These are phyloP conservation scores for Corythaeola cristata DNA, from an alignment of 2,113 vertebrate species.

Conservation along the genomic window DNA sequence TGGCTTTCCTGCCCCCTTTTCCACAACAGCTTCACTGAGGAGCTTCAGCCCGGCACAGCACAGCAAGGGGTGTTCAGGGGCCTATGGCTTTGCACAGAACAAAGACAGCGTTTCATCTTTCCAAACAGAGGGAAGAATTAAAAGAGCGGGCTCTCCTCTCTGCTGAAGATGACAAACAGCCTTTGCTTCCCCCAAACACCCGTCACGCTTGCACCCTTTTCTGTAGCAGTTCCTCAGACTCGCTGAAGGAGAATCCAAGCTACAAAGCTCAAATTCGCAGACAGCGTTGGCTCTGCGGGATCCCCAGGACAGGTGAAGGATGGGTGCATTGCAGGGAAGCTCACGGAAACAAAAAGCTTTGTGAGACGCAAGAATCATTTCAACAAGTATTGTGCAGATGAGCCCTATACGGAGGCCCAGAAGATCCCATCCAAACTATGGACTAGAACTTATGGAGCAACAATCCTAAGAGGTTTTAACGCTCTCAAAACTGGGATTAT, in stretches of 20 bases:
- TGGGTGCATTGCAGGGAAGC: too few species aligned
- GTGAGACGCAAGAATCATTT: neutral
- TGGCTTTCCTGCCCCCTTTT: neutral
- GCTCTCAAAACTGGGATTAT: neutral
- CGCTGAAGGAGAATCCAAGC: neutral
- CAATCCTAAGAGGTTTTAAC: neutral
- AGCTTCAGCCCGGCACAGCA: neutral
- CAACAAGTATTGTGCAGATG: neutral
- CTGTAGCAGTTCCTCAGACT: neutral
- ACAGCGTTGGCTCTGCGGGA: rapidly evolving
- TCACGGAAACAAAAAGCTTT: neutral
- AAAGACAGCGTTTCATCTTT: neutral
- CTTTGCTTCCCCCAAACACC: neutral
- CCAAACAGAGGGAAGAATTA: neutral
- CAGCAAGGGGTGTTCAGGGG: neutral
- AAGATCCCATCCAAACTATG: neutral
- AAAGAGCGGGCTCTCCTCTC: neutral
- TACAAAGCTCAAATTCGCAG: neutral
- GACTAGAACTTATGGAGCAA: neutral
- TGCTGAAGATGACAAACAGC: neutral
- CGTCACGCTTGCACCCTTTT: neutral
- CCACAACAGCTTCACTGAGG: neutral
- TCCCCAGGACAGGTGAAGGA: neutral
- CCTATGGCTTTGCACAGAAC: neutral
- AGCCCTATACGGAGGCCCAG: neutral